Evolutionary conservation across 64 coral and sea anemone genomes (phyloP).

Genomic region (Cladopsammia gracilis): DNA sequence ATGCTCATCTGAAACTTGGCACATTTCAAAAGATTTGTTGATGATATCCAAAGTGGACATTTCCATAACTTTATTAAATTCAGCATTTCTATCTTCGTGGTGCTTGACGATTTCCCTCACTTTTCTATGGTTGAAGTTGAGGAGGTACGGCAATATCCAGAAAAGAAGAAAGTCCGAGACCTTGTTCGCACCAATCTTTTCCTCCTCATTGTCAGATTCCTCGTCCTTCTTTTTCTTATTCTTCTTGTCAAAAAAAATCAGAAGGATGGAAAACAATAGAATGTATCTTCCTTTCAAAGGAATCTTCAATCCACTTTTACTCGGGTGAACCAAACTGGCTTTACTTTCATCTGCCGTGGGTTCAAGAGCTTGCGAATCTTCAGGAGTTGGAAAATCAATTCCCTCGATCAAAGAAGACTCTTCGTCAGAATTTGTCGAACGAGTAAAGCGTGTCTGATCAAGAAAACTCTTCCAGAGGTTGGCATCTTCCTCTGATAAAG

Average conservation of each 20-base stretch:
- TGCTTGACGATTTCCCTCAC: neutral
- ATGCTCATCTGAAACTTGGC: neutral
- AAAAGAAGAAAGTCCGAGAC: slow-evolving; percentile 38
- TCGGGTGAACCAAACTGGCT: neutral
- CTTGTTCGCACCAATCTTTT: slow-evolving; percentile 35
- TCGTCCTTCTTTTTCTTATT: neutral
- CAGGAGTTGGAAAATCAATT: slow-evolving; percentile 5
- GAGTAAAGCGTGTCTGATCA: neutral
- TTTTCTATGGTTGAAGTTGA: slow-evolving; percentile 17
- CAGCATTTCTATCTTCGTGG: neutral
- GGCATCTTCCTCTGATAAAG: neutral
- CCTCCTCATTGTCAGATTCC: neutral
- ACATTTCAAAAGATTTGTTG: neutral
- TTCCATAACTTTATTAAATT: neutral
- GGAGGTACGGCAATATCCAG: slow-evolving; percentile 21
- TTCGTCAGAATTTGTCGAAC: neutral
- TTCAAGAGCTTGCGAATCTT: neutral
- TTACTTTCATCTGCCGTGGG: neutral
- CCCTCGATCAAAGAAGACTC: neutral
- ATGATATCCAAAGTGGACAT: neutral
- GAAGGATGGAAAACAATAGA: slow-evolving; percentile 37
- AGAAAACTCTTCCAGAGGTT: slow-evolving; percentile 11
- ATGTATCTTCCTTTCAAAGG: slow-evolving; percentile 21
- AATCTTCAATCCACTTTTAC: slow-evolving; percentile 5
- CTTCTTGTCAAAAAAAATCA: slow-evolving; percentile 47